Evolutionary conservation across 2,888 invertebrate genomes (phyloP).

Genomic region (Cerastis rubricosa): DNA sequence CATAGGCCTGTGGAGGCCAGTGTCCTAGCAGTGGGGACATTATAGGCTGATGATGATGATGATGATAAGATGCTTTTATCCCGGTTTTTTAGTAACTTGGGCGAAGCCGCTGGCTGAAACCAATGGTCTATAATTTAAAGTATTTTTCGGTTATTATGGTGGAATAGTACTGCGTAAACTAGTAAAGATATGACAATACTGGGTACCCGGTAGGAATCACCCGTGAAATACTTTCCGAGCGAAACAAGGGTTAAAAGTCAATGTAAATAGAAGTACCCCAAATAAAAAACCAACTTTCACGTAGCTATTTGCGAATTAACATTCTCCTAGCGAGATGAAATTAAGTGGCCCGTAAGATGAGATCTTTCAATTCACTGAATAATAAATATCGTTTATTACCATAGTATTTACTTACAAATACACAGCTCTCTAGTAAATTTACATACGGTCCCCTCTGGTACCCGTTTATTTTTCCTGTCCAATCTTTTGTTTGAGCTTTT

Average conservation of each 20-base stretch:
- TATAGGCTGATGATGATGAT: no score
- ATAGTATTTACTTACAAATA: conserved; percentile 67
- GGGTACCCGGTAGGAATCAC: no score
- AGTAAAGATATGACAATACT: neutral
- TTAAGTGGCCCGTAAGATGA: conserved; percentile 46
- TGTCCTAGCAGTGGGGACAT: no score
- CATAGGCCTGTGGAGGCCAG: no score
- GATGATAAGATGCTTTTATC: neutral
- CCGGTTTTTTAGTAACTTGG: neutral
- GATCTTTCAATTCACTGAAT: conserved; percentile 63
- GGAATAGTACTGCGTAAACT: neutral
- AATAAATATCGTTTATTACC: conserved; percentile 67
- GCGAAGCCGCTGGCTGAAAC: neutral
- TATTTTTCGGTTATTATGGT: neutral
- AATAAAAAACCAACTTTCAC: conserved; percentile 1
- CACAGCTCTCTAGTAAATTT: conserved; percentile 65
- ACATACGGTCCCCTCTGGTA: conserved; percentile 63
- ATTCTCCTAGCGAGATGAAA: conserved; percentile 41
- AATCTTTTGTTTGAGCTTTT: conserved; percentile 55
- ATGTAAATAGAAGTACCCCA: neutral
- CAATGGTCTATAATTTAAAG: neutral
- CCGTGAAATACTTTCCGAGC: neutral
- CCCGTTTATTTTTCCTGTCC: conserved; percentile 46
- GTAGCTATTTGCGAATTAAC: conserved; percentile 42
- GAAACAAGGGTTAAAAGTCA: neutral